Base-by-base conservation (phyloP, 1,140 invertebrate species). In the Conus betulinus region DNA sequence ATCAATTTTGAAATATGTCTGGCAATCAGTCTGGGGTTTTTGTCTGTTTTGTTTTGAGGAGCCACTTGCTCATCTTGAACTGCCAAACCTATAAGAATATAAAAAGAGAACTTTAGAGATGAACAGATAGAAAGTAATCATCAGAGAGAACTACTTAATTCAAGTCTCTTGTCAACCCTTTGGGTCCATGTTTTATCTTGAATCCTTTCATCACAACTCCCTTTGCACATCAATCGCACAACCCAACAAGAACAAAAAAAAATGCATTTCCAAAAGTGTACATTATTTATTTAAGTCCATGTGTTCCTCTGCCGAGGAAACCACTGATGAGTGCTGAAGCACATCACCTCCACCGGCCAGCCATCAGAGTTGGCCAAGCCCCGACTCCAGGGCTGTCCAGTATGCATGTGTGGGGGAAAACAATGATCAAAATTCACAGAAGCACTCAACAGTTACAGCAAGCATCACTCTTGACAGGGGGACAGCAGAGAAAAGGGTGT, bases 391-490 rank as follows among this genome's bases (percentile, higher is more conserved):
- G 76, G 79, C 13, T 81, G 79, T 81, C 79, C 39, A 81, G 53
- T 81, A 39, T 39, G 6, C 17, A 81, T 23, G 7, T 53, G 23
- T 8, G 39, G 39, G 39, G 51, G 51, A 81, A 81, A 79, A 39
- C 39, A 39, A 39, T 23, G 39, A 15, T 81, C 79, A 81, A 81
- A 51, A 53, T 51, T 53, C 27, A 81, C 23, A 79, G 60, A 71
- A 81, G 79, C 79, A 81, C 79, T 81, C 79, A 11, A 81, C 79
- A 81, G 51, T 51, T 81, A 81, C 79, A 81, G 79, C 79, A 81
- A 81, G 79, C 79, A 81, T 51, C 39, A 39, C 27, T 51, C 27
- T 51, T 10, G 51, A 81, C 51, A 81, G 11, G 39, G 79, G 79
- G 79, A 81, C 79, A 81, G 79, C 79, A 53, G 79, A 81, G 39